Base-by-base conservation (phyloP, 2,888 invertebrate genomes). In the Isoperla grammatica region DNA sequence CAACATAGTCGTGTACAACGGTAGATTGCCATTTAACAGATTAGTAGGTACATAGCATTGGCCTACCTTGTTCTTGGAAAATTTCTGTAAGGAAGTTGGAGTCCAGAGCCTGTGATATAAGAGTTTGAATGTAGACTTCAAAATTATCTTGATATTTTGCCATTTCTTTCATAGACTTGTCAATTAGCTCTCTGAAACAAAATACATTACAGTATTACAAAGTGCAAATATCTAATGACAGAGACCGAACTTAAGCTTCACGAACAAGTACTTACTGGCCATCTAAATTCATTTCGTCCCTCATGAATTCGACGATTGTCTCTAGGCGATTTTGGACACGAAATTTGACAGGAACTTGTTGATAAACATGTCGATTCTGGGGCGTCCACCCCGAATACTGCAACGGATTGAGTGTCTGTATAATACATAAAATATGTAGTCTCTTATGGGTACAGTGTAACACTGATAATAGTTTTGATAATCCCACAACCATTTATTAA, bases 31-130 rank as follows among this genome's bases (percentile, higher is more conserved):
- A n/a, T n/a, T n/a, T n/a, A n/a, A n/a, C n/a, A n/a, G n/a, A n/a
- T n/a, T n/a, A n/a, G n/a, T n/a, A n/a, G n/a, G n/a, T n/a, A n/a
- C n/a, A n/a, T n/a, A n/a, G n/a, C n/a, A n/a, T n/a, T n/a, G n/a
- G 2, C 66, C 68, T 73, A 91, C 93, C 93, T 82, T 90, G 87
- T 71, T 93, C 93, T 71, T 89, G 87, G 68, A 90, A 89, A 71
- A 94, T 93, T 79, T 94, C 93, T 54, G 86, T 86, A 15, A 93
- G 80, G 71, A 94, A 94, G 76, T 90, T 92, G 3, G 90, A 88
- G 75, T 94, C 93, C 65, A 94, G 76, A 5, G 91, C 90, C 73
- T 93, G 93, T 2, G 93, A 93, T 70, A 93, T 90, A 69, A 94
- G 80, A 2, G 92, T 92, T 73, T 94, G 93, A 72, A 94, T 87